phyloP scores from a whole-genome alignment of 2,797 vertebrate species.

The Sebastes variabilis region DNA sequence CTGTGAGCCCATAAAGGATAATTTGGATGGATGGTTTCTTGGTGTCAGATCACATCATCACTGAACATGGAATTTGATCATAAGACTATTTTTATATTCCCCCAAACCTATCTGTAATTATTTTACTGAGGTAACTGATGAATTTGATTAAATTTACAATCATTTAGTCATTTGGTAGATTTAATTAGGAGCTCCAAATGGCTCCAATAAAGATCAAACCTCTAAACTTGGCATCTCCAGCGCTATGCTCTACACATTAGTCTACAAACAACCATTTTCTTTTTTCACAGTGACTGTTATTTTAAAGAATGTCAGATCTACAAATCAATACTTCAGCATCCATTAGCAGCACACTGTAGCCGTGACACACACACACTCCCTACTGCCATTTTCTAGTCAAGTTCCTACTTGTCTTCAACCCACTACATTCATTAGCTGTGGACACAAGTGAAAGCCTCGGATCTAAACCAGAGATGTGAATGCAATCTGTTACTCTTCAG shows the following conservation, averaged over 20 bases:
- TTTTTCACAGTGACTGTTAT: background rate
- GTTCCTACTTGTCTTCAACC: background rate
- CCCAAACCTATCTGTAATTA: background rate
- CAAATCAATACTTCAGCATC: conserved; percentile 1
- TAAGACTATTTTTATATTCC: background rate
- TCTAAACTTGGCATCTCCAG: background rate
- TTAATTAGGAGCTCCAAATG: background rate
- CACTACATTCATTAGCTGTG: background rate
- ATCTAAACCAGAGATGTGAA: background rate
- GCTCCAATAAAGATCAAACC: background rate
- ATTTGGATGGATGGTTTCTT: background rate
- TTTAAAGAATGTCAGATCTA: conserved; percentile 11
- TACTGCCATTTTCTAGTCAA: background rate
- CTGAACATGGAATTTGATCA: background rate
- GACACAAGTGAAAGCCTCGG: background rate
- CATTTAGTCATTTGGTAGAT: background rate
- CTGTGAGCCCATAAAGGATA: no score
- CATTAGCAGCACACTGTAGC: background rate
- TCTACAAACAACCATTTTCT: background rate
- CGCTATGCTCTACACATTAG: background rate
- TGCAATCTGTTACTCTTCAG: conserved; percentile 30
- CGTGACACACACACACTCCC: background rate
- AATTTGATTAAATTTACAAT: background rate
- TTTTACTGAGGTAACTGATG: background rate
- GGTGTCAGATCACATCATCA: background rate